Percentiles rank a stretch among this genome's conserved stretches.
Conservation (phyloP, 2,888 invertebrate species). For the Ceratothoa steindachneri region DNA sequence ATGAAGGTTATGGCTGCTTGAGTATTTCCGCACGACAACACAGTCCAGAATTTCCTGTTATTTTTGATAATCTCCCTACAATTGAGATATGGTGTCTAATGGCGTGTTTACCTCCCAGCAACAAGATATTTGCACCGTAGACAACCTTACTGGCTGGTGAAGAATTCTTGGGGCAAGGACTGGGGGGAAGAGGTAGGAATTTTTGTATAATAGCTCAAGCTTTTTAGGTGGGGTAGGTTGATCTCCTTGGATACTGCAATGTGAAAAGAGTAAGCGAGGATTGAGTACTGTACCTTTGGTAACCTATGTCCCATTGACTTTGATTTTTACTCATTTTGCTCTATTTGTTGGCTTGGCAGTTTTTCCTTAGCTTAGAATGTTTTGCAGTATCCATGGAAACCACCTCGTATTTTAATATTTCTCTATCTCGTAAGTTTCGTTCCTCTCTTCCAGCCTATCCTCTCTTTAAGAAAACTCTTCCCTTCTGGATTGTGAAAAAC, state of each 20-base stretch:
- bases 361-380: background rate
- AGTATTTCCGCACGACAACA: too few relatives aligned
- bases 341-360: background rate
- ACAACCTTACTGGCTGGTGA: constrained; percentile 57
- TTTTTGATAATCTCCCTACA: too few relatives aligned
- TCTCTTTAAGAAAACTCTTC: constrained; percentile 71
- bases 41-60: too few relatives aligned
- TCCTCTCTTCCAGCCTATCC: constrained; percentile 64
- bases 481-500: constrained; percentile 92
- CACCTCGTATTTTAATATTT: too few relatives aligned
- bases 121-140: constrained; percentile 51
- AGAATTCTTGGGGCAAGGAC: constrained; percentile 57
- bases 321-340: background rate
- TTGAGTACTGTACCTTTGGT: too few relatives aligned
- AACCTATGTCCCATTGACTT: background rate
- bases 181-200: constrained; percentile 57
- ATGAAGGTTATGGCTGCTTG: too few relatives aligned
- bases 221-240: too few relatives aligned
- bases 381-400: background rate
- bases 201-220: too few relatives aligned
- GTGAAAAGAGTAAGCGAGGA: too few relatives aligned
- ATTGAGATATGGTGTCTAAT: too few relatives aligned
- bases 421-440: too few relatives aligned
- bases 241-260: too few relatives aligned
- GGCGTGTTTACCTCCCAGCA: constrained; percentile 48